Evolutionary conservation across 30 jellyfish, hydroid and myxozoan genomes (phyloP).

Genomic region (Morbakka virulenta): DNA sequence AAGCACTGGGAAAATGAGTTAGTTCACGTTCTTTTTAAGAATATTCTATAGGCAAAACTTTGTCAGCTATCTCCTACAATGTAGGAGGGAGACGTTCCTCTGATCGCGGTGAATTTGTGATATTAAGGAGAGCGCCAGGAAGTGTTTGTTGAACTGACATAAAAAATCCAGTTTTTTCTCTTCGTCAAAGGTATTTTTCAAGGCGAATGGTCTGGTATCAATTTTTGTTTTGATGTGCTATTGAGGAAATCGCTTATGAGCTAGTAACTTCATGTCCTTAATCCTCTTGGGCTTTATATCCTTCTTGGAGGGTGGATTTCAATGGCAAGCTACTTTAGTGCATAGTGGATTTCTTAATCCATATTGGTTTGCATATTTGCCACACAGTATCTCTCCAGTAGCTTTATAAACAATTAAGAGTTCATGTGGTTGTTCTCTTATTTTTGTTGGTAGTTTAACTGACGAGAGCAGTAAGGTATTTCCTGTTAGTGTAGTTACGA

Average conservation of each 20-base stretch:
- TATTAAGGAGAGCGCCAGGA: conserved; percentile 24
- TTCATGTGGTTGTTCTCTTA: conserved; percentile 37
- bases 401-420: conserved; percentile 30
- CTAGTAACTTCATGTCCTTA: conserved; percentile 22
- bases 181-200: conserved; percentile 15
- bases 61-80: conserved; percentile 6
- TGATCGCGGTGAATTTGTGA: conserved; percentile 12
- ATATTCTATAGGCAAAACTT: not conserved
- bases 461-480: conserved; percentile 12
- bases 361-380: conserved; percentile 1
- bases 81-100: conserved; percentile 26
- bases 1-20: conserved; percentile 13
- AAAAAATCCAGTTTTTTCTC: no score
- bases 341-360: no score
- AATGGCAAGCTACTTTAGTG: conserved; percentile 19
- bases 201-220: conserved; percentile 19
- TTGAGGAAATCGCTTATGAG: conserved; percentile 2
- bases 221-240: conserved; percentile 12
- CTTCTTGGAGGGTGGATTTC: conserved; percentile 12
- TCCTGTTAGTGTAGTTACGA: conserved; percentile 17
- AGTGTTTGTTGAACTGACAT: conserved; percentile 4
- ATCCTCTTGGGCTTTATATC: conserved; percentile 2
- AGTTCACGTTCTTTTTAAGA: conserved; percentile 6
- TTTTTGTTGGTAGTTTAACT: conserved; percentile 31
- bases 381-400: conserved; percentile 12